Evolutionary conservation across 2,113 vertebrate species (phyloP).

Genomic region (Mobula birostris): DNA sequence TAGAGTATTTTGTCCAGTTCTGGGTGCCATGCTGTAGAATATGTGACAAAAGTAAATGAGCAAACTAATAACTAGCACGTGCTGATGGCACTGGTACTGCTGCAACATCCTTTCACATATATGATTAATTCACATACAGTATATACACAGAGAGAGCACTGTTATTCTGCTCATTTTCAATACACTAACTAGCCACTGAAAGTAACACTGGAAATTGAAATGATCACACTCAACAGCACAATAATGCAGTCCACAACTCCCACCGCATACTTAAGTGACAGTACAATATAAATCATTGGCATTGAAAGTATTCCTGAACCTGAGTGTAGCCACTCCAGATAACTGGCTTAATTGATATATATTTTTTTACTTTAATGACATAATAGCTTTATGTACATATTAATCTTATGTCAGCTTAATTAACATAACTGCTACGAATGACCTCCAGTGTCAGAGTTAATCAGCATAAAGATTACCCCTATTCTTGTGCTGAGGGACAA

Average conservation of each 20-base stretch:
- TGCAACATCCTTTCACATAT: no score
- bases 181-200: background rate
- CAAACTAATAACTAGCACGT: no score
- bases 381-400: background rate
- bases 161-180: background rate
- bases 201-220: background rate
- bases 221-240: background rate
- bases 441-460: background rate
- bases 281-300: background rate
- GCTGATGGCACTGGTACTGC: no score
- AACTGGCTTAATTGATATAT: background rate
- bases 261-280: background rate
- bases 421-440: background rate
- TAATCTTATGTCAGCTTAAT: background rate
- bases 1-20: no score
- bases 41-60: no score
- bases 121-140: no score
- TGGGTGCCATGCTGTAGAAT: no score
- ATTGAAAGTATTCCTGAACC: background rate
- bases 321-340: background rate
- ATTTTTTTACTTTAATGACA: background rate
- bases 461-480: background rate
- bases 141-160: no score
- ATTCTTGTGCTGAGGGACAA: background rate
- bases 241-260: background rate